Base-by-base conservation (phyloP, 2,888 invertebrate species). In the Lithophane socia region DNA sequence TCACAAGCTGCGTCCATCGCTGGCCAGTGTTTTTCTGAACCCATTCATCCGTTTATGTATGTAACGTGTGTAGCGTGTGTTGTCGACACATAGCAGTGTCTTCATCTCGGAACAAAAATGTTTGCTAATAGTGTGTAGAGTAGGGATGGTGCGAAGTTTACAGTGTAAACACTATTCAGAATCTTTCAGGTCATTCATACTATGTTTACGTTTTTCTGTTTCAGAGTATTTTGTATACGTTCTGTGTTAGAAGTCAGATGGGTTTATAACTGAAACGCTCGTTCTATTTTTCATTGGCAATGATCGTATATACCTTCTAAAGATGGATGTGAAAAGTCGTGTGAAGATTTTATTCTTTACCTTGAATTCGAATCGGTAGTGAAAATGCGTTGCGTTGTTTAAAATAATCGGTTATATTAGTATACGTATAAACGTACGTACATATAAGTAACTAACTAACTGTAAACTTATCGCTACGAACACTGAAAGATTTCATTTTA, bases 21-120 rank as follows among this genome's bases (percentile, higher is more conserved):
- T 90, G 90, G 83, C 79, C 75, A 90, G 87, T 86, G 89, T 92
- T 93, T 92, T 91, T 91, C 89, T 90, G 91, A 86, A 88, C 87
- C 83, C 85, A 89, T 90, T 90, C 87, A 82, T 84, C 80, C 78
- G 89, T 90, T 91, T 89, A 90, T 89, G 82, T 79, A 44, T 44
- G 52, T 37, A 52, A 79, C 42, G 16, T 71, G 79, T 86, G 80
- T 84, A 82, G 82, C 49, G 21, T 87, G 87, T 87, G 89, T 91
- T 82, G 86, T 84, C 85, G 85, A 89, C 85, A 86, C 83, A 86
- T 89, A 82, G 82, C 83, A 87, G 88, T 90, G 82, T 86, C 82
- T 85, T 85, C 83, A 87, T 83, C 69, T 84, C n/a, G 64, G 12
- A 69, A 87, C 81, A 86, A 87, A 83, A 86, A 84, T 84, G 77